Base-by-base conservation (phyloP, 2,113 vertebrate species). In the Reinhardtius hippoglossoides region DNA sequence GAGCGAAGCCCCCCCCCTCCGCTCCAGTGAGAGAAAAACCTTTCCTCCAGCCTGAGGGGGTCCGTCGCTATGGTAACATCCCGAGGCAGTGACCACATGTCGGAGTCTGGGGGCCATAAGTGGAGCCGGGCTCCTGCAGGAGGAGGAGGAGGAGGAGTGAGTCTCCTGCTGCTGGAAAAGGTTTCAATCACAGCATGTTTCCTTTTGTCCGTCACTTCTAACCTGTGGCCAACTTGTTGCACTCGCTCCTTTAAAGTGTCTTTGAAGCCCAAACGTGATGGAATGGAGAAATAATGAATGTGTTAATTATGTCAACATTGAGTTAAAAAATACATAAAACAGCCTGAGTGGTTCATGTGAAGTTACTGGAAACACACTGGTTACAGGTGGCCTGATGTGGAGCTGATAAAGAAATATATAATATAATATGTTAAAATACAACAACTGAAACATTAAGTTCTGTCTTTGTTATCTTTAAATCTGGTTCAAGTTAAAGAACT, bases 61-160 rank as follows among this genome's bases (percentile, higher is more conserved):
- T 56, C 68, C 67, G 88, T 91, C 67, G 5, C 91, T 89, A 93
- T 92, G 88, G 92, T 76, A 90, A 94, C 87, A 67, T 91, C 92
- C 93, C 54, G 79, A 91, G 90, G 93, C 93, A 88, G 59, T 91
- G 88, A 91, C 91, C 93, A 92, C 93, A 94, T 93, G 92, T 92
- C 90, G 80, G 73, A 89, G 89, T 88, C 84, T 83, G 85, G 81
- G 81, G 90, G 85, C 81, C 87, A 78, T 73, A 82, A 89, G 80
- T 80, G 82, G 80, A 89, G 68, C 48, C 4, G 57, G 65, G 78
- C 68, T 74, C 60, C 7, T 50, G 66, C 50, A 71, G 35, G 55
- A 73, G 46, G 56, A 35, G 31, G 57, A 23, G n/a, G 63, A 57
- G 44, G 77, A 86, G 65, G 68, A 72, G 72, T 64, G 77, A 84